phyloP scores from a whole-genome alignment of 2,888 invertebrate genomes.

The Terebella lapidaria region DNA sequence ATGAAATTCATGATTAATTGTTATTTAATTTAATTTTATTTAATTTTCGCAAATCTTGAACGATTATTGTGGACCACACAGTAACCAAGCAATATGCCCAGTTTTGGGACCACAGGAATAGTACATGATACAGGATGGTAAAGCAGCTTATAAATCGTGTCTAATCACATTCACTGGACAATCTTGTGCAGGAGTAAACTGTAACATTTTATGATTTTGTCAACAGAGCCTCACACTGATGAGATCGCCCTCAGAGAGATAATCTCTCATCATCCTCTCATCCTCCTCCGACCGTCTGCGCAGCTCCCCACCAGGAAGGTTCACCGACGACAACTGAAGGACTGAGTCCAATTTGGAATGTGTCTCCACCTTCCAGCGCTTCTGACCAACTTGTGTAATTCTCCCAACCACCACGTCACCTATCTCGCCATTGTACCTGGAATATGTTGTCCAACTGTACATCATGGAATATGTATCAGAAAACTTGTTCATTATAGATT shows the following conservation, averaged over 20 bases:
- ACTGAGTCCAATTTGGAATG: constrained; percentile 82
- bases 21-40: no score
- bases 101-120: no score
- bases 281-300: constrained; percentile 89
- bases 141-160: no score
- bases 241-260: constrained; percentile 66
- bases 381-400: constrained; percentile 88
- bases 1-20: no score
- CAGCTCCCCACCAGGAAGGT: constrained; percentile 92
- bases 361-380: constrained; percentile 91
- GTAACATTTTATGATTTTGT: not conserved
- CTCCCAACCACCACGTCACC: constrained; percentile 96
- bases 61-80: no score
- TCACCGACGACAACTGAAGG: constrained; percentile 84
- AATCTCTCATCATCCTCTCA: constrained; percentile 94
- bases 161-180: not conserved
- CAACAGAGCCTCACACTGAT: constrained; percentile 67
- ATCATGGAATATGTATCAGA: no score
- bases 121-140: no score
- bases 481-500: no score
- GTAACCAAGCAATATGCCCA: no score
- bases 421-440: constrained; percentile 66
- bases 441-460: no score
- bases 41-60: no score
- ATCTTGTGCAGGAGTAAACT: not conserved